Evolutionary conservation across 1,140 invertebrate genomes (phyloP).

Genomic region (Drosophila setifemur): DNA sequence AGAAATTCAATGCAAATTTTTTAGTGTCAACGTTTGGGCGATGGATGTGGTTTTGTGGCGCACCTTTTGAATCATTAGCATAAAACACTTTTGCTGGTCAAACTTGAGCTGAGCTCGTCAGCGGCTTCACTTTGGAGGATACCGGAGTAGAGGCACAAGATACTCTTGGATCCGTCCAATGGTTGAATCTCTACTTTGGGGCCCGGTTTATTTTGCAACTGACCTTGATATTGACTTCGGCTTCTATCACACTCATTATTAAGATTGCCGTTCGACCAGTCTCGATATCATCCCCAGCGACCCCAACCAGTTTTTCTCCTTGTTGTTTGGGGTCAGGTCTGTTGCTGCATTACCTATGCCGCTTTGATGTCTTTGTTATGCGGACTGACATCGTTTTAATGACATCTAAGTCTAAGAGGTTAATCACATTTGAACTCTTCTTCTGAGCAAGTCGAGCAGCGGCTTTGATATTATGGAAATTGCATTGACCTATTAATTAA

Average conservation of each 20-base stretch:
- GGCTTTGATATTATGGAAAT: constrained; percentile 21
- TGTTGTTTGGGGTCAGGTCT: no score
- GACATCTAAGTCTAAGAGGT: constrained; percentile 67
- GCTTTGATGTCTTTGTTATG: neutral
- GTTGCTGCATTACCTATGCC: neutral
- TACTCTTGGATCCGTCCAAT: constrained; percentile 34
- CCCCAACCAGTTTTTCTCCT: constrained; percentile 54
- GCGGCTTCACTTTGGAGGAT: neutral
- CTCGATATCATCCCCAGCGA: constrained; percentile 40
- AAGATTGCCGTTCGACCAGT: constrained; percentile 48
- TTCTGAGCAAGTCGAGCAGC: constrained; percentile 33
- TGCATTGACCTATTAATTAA: constrained; percentile 1
- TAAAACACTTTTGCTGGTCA: constrained; percentile 65
- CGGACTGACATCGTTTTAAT: constrained; percentile 72
- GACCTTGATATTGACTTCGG: constrained; percentile 77
- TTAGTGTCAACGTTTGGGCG: constrained; percentile 47
- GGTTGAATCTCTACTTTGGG: constrained; percentile 18
- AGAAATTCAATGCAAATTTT: constrained; percentile 65
- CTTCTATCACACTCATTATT: constrained; percentile 44
- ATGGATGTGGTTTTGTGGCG: constrained; percentile 39
- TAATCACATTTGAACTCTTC: constrained; percentile 76
- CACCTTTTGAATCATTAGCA: constrained; percentile 56
- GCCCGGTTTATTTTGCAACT: constrained; percentile 63
- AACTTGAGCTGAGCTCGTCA: constrained; percentile 27
- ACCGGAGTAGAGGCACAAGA: constrained; percentile 10